Evolutionary conservation across 2,888 invertebrate species (phyloP), one percentile per base, ranked within the genome.

Genomic region (Leptodirus hochenwartii): DNA sequence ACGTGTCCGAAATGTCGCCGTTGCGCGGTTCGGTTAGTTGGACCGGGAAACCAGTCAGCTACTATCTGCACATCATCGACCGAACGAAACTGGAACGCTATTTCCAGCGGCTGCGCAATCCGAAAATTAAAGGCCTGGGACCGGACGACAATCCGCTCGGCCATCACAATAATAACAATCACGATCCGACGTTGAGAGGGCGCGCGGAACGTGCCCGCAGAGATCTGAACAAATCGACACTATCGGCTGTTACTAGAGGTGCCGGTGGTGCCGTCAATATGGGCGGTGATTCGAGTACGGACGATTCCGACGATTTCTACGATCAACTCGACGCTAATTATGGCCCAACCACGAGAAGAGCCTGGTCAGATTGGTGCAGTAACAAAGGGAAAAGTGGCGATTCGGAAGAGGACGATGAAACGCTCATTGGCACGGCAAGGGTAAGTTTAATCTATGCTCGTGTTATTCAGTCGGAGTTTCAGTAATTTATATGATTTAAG

Each of bases 41-140:
- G 98, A 99, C 98, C 36, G 90, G 90, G 40, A 95, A 91, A 57
- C 88, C 95, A 29, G 96, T 98, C 46, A 88, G 91, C 39, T 99
- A 98, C 66, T 99, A 88, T 64, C 69, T 96, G 45, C 98, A 99
- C 61, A 78, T 84, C 47, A 93, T 98, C 53, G 96, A 99, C 68
- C 75, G 93, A 54, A 90, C 90, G 44, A 91, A 88, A 65, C 64
- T 87, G 59, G 93, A 93, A 66, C 76, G 88, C 58, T 93, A 93
- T 62, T 93, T 93, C 64, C 84, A 85, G 62, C 75, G 84, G 58
- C 66, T 88, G 60, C 90, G 88, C 65, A 88, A 85, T 58, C 81
- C 81, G 49, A 80, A 78, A 62, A 66, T 69, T 55, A 73, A 68
- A 64, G 70, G n/a, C n/a, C n/a, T n/a, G n/a, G n/a, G n/a, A n/a